Evolutionary conservation across 2,113 vertebrate genomes (phyloP).

Genomic region (Xiphophorus hellerii): DNA sequence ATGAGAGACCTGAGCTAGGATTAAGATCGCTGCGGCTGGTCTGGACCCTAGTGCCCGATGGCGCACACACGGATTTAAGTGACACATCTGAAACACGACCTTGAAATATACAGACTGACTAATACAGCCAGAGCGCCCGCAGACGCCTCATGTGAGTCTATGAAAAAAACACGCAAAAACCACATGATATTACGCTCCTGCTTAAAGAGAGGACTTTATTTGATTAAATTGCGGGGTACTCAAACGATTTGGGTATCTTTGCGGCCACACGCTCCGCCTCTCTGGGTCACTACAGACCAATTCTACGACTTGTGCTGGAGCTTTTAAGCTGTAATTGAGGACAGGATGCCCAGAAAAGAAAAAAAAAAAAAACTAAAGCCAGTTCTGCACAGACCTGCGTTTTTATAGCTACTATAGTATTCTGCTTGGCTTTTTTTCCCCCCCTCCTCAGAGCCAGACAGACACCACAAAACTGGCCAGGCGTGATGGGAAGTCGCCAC

Average conservation of each 20-base stretch:
- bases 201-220: constrained; percentile 65
- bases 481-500: constrained; percentile 82
- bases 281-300: constrained; percentile 88
- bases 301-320: constrained; percentile 90
- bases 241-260: constrained; percentile 87
- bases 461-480: constrained; percentile 83
- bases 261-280: constrained; percentile 88
- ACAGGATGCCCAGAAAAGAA: constrained; percentile 86
- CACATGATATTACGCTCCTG: constrained; percentile 8
- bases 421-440: constrained; percentile 84
- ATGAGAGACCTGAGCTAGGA: constrained; percentile 71
- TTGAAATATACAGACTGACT: constrained; percentile 62
- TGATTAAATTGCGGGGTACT: constrained; percentile 78
- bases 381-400: constrained; percentile 89
- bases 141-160: constrained; percentile 14
- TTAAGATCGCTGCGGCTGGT: constrained; percentile 67
- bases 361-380: constrained; percentile 81
- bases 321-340: constrained; percentile 95
- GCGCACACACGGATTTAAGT: constrained; percentile 36
- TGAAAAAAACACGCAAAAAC: constrained; percentile 9
- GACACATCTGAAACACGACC: constrained; percentile 68
- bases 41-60: constrained; percentile 51
- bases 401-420: constrained; percentile 94
- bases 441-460: constrained; percentile 79
- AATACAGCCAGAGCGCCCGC: constrained; percentile 31